A percentile compares a stretch with the other conserved stretches of the same genome.
phyloP scores from a whole-genome alignment of 2,113 vertebrate genomes.

The Salvelinus namaycush region DNA sequence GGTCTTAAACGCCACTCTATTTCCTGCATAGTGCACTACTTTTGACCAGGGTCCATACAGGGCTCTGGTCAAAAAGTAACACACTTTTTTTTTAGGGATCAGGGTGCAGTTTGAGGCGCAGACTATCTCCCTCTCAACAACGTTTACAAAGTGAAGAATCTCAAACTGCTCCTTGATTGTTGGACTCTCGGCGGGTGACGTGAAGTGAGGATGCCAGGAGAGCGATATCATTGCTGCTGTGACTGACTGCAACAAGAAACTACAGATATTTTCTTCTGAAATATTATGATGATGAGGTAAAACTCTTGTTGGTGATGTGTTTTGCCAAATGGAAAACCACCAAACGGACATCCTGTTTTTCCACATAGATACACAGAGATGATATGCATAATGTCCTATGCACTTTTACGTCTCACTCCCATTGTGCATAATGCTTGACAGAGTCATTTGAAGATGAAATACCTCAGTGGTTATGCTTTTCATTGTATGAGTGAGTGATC shows the following conservation, averaged over 20 bases:
- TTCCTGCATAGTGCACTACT: too few species aligned
- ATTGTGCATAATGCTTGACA: slow-evolving; percentile 83
- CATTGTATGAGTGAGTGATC: slow-evolving; percentile 80
- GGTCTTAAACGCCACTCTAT: neutral
- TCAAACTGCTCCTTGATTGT: slow-evolving; percentile 69
- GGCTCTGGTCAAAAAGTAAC: neutral
- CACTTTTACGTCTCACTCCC: slow-evolving; percentile 83
- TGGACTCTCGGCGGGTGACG: slow-evolving; percentile 62
- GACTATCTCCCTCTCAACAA: slow-evolving; percentile 43
- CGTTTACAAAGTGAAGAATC: slow-evolving; percentile 79
- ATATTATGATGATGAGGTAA: slow-evolving; percentile 64
- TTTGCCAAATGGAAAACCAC: slow-evolving; percentile 62
- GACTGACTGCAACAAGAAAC: slow-evolving; percentile 82
- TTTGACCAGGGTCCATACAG: too few species aligned
- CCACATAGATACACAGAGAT: slow-evolving; percentile 61
- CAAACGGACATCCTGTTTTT: slow-evolving; percentile 67
- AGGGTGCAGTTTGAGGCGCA: neutral
- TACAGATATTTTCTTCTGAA: slow-evolving; percentile 60
- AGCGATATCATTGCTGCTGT: slow-evolving; percentile 94
- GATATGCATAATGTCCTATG: slow-evolving; percentile 79
- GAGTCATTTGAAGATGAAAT: slow-evolving; percentile 84
- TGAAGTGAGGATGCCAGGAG: slow-evolving; percentile 79
- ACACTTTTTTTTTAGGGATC: slow-evolving; percentile 2
- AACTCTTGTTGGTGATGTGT: slow-evolving; percentile 38
- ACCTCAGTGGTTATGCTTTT: slow-evolving; percentile 90